Evolutionary conservation across 2,113 vertebrate species (phyloP).

Genomic region (Equus quagga): DNA sequence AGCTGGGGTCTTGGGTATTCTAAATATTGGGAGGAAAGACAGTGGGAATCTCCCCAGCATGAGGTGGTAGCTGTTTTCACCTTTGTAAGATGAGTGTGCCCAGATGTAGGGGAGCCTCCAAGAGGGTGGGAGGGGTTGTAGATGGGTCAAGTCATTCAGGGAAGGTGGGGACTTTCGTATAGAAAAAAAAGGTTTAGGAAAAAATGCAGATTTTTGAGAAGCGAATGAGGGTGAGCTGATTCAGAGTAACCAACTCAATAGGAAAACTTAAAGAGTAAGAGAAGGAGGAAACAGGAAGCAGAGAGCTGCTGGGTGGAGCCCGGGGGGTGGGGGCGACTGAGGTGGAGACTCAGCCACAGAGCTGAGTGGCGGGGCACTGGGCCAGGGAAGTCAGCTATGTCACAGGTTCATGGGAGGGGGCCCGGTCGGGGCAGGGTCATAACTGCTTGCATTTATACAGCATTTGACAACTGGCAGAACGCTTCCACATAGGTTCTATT

Average conservation of each 20-base stretch:
- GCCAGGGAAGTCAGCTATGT: background rate
- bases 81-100: background rate
- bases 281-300: constrained; percentile 59
- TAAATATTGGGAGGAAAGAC: background rate
- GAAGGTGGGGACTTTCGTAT: background rate
- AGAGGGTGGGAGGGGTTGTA: no score
- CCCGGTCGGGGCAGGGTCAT: fast-evolving
- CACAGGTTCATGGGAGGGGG: background rate
- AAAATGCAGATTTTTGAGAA: constrained; percentile 20
- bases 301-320: background rate
- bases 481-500: background rate
- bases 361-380: background rate
- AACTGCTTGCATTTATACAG: background rate
- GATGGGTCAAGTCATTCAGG: background rate
- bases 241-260: constrained; percentile 27
- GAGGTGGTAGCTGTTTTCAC: background rate
- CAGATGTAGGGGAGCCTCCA: background rate
- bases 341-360: background rate
- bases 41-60: background rate
- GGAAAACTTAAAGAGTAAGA: background rate
- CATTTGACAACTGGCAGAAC: background rate
- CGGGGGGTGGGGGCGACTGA: background rate
- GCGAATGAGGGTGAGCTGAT: background rate
- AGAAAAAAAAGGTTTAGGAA: background rate
- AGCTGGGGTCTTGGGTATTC: background rate